Percentiles rank a stretch among this genome's conserved stretches.
These are phyloP conservation scores for Symphodus melops DNA, from an alignment of 2,113 vertebrate species.

Conservation along the genomic window DNA sequence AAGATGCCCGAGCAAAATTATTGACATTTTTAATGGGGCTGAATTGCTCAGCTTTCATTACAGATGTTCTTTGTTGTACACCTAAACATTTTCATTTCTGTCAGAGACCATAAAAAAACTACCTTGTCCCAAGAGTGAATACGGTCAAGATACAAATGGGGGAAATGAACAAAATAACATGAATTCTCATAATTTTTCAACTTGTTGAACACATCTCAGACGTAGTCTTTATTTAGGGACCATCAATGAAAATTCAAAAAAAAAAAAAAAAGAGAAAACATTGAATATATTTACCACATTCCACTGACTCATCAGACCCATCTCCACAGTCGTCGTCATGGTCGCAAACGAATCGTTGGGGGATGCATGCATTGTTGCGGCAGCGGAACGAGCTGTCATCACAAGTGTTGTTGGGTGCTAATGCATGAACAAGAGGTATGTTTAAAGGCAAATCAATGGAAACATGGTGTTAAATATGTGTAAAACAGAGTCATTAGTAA, in stretches of 20 bases:
- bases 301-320: slow-evolving; percentile 92
- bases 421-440: slow-evolving; percentile 15
- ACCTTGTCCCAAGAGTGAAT: too few relatives aligned
- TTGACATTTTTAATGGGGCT: too few relatives aligned
- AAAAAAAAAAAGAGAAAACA: slow-evolving; percentile 11
- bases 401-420: slow-evolving; percentile 97
- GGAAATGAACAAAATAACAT: too few relatives aligned
- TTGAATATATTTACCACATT: slow-evolving; percentile 89
- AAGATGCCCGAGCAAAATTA: too few relatives aligned
- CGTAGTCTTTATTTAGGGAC: background rate
- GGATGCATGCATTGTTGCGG: slow-evolving; percentile 93
- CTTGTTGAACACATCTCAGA: too few relatives aligned
- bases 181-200: too few relatives aligned
- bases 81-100: too few relatives aligned
- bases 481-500: background rate
- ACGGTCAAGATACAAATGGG: too few relatives aligned
- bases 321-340: slow-evolving; percentile 97
- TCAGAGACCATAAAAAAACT: too few relatives aligned
- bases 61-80: too few relatives aligned
- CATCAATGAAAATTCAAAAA: slow-evolving; percentile 1
- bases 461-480: background rate
- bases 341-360: slow-evolving; percentile 94
- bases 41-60: too few relatives aligned
- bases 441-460: slow-evolving; percentile 11
- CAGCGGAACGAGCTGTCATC: slow-evolving; percentile 95